Conservation (phyloP, 2,797 vertebrate species). For the Karalla daura region DNA sequence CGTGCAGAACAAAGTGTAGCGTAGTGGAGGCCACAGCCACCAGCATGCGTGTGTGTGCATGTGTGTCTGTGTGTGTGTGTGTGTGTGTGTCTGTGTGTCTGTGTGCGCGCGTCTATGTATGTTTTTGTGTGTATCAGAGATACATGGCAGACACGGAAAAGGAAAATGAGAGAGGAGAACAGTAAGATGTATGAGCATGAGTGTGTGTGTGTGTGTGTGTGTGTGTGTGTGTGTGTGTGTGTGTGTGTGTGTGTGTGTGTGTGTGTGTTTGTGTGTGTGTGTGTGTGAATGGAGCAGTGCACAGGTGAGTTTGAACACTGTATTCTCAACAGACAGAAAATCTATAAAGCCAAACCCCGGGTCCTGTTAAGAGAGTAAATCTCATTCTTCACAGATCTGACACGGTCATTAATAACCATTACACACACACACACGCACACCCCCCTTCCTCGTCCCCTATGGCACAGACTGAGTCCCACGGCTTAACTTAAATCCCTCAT, state of each 20-base stretch:
- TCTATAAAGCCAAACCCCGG: constrained; percentile 74
- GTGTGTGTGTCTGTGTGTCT: constrained; percentile 24
- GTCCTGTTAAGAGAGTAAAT: constrained; percentile 81
- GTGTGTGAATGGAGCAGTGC: constrained; percentile 45
- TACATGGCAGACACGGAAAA: constrained; percentile 26
- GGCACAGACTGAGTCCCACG: constrained; percentile 65
- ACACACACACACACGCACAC: no score
- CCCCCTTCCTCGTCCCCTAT: constrained; percentile 59
- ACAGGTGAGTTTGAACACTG: constrained; percentile 69
- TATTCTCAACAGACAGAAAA: constrained; percentile 77
- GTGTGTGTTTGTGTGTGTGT: constrained; percentile 24
- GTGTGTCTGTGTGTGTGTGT: constrained; percentile 25
- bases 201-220: constrained; percentile 24
- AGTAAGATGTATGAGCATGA: constrained; percentile 16
- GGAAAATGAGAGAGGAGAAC: constrained; percentile 31
- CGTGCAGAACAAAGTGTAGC: constrained; percentile 67
- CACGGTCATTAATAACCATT: constrained; percentile 83
- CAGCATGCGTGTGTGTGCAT: constrained; percentile 6
- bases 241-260: constrained; percentile 22
- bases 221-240: constrained; percentile 25
- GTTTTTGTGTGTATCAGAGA: constrained; percentile 39
- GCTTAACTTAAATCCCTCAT: constrained; percentile 74
- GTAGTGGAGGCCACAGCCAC: constrained; percentile 64
- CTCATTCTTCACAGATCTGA: constrained; percentile 80
- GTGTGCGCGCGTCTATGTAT: constrained; percentile 3